phyloP scores from a whole-genome alignment of 2,888 invertebrate species.

The Caenorhabditis sulstoni region DNA sequence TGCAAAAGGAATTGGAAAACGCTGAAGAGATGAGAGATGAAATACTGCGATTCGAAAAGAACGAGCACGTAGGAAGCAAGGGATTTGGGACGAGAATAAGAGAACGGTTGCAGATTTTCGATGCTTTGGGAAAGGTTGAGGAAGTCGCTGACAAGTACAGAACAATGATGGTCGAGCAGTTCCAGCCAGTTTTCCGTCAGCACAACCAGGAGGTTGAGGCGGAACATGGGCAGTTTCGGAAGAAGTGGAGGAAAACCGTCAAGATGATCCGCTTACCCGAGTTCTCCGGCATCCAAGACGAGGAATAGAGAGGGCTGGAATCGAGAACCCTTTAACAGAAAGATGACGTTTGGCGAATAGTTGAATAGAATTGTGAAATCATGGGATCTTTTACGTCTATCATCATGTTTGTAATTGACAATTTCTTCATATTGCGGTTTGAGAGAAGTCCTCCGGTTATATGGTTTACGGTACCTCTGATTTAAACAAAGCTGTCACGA shows the following conservation, averaged over 20 bases:
- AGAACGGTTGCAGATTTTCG: not conserved
- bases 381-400: too few relatives aligned
- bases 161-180: not conserved
- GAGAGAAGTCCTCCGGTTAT: too few relatives aligned
- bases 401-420: too few relatives aligned
- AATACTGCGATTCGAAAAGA: not conserved
- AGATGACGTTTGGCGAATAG: too few relatives aligned
- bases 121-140: not conserved
- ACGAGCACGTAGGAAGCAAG: not conserved
- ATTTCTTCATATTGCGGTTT: too few relatives aligned
- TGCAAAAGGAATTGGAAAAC: not conserved
- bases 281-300: not conserved
- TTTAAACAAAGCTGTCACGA: too few relatives aligned
- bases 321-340: too few relatives aligned
- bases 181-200: not conserved
- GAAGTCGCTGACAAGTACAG: not conserved
- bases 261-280: not conserved
- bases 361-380: too few relatives aligned
- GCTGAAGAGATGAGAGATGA: not conserved
- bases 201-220: not conserved
- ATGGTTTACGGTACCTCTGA: too few relatives aligned
- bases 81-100: not conserved
- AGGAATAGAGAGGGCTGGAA: too few relatives aligned
- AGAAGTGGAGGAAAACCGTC: slow-evolving; percentile 1
- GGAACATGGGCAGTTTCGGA: not conserved